Base-by-base conservation (phyloP, 2,888 invertebrate genomes). In the Bibio marci region DNA sequence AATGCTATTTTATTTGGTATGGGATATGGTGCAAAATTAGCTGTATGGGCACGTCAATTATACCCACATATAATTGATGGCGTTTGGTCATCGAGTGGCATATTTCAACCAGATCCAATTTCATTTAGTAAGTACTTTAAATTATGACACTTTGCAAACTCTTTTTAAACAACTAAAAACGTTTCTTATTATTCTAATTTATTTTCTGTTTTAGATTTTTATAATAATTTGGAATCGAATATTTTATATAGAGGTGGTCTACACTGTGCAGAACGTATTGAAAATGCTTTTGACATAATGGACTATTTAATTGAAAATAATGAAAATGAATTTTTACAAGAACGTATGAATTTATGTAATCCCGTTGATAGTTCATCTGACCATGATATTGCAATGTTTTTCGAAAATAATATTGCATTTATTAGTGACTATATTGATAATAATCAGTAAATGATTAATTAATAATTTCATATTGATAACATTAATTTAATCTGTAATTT, bases 91-190 rank as follows among this genome's bases (percentile, higher is more conserved):
- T 41, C 41, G 1, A 41, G 38, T 37, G 37, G 41, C 6, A 71
- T 71, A 4, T 63, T 71, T 30, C 49, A 12, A 35, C 25, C 35
- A 4, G 13, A 8, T 35, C 8, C 31, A 31, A 31, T 22, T 22
- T 22, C 22, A 22, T 22, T 22, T 8, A 22, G 22, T 22, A 22
- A 22, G 22, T 22, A 22, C 4, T 22, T n/a, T n/a, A n/a, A n/a
- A n/a, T n/a, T n/a, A n/a, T n/a, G n/a, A n/a, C n/a, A n/a, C n/a
- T n/a, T n/a, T n/a, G n/a, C n/a, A n/a, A n/a, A n/a, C n/a, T n/a
- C n/a, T n/a, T n/a, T n/a, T n/a, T n/a, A n/a, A n/a, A n/a, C n/a
- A n/a, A n/a, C n/a, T n/a, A n/a, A n/a, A n/a, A n/a, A n/a, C n/a
- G n/a, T n/a, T n/a, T n/a, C n/a, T n/a, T n/a, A n/a, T n/a, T n/a